Percentiles rank a stretch among this genome's conserved stretches.
Conservation (phyloP, 2,888 invertebrate species). For the Antheraea assamensis region DNA sequence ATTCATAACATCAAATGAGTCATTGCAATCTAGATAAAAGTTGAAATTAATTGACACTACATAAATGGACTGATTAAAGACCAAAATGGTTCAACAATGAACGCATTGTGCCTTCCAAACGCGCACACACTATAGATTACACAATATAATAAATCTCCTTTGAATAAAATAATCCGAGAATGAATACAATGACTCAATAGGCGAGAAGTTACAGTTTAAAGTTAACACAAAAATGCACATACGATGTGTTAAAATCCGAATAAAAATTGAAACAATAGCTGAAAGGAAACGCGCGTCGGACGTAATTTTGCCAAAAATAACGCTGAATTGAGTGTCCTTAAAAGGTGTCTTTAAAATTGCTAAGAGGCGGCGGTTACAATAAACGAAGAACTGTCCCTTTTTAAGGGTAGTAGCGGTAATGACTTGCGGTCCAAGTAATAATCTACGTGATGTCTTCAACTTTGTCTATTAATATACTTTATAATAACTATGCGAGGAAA, state of each 20-base stretch:
- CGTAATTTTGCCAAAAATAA: slow-evolving; percentile 55
- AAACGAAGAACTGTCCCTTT: slow-evolving; percentile 52
- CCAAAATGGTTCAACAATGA: neutral
- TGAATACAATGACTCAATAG: too few species aligned
- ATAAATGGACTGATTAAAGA: too few species aligned
- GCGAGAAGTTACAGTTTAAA: too few species aligned
- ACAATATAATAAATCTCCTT: too few species aligned
- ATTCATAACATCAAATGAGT: too few species aligned
- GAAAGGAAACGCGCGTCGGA: slow-evolving; percentile 41
- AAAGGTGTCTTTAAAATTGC: slow-evolving; percentile 64
- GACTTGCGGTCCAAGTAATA: slow-evolving; percentile 38
- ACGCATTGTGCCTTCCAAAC: neutral
- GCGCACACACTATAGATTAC: too few species aligned
- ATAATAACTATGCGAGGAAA: neutral
- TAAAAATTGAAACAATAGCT: slow-evolving; percentile 20
- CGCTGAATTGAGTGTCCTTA: slow-evolving; percentile 57
- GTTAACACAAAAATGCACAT: slow-evolving; percentile 36
- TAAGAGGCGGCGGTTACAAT: slow-evolving; percentile 57
- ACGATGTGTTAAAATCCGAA: slow-evolving; percentile 40
- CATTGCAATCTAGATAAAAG: too few species aligned
- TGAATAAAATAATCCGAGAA: too few species aligned
- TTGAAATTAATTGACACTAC: too few species aligned
- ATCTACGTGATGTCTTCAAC: slow-evolving; percentile 28
- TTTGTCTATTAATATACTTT: slow-evolving; percentile 18
- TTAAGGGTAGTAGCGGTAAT: slow-evolving; percentile 37